Conservation (phyloP, 2,797 vertebrate species). For the Phataginus tetradactyla region DNA sequence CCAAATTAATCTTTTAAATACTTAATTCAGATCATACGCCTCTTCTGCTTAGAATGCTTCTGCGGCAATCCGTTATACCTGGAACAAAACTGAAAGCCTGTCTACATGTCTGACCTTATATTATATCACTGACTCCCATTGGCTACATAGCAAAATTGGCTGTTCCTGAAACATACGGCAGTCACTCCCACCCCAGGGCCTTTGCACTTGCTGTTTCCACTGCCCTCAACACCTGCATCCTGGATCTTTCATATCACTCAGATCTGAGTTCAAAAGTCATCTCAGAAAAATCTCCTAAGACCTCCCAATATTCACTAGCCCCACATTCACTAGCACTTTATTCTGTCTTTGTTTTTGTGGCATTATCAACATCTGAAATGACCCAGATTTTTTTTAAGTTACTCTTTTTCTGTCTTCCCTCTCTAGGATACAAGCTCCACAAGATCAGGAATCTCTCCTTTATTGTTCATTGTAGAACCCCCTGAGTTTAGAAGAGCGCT, state of each 20-base stretch:
- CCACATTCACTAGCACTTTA: neutral
- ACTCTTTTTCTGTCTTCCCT: neutral
- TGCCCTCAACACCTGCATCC: neutral
- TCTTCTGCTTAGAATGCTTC: neutral
- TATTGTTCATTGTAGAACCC: neutral
- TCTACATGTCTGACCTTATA: neutral
- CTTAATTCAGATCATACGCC: neutral
- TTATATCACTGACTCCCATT: neutral
- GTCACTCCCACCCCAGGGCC: neutral
- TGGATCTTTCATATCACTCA: neutral
- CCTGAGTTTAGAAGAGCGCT: neutral
- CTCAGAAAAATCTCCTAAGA: neutral
- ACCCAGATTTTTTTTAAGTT: neutral
- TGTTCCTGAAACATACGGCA: neutral
- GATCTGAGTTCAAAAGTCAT: neutral
- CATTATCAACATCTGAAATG: neutral
- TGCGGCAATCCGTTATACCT: neutral
- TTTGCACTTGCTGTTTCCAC: neutral
- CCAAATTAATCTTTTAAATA: neutral
- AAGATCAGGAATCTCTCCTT: neutral
- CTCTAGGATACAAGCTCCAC: neutral
- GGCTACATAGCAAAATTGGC: neutral
- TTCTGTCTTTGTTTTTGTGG: neutral
- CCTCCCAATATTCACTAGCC: neutral
- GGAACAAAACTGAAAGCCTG: slow-evolving; percentile 12